Conservation (phyloP, 2,113 vertebrate genomes). For the Prunella fulvescens region DNA sequence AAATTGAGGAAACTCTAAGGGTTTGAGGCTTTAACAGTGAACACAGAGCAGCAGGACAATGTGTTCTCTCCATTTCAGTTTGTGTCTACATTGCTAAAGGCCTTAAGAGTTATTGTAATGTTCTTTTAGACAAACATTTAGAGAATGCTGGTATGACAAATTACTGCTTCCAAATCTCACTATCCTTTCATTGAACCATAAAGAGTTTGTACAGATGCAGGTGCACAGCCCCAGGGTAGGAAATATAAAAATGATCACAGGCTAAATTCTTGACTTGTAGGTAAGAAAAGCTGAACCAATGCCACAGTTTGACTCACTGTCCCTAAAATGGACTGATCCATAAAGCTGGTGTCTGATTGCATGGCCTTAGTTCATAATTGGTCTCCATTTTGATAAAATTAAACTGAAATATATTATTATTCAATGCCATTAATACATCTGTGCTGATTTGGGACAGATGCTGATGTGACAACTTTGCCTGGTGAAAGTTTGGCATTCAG, state of each 20-base stretch:
- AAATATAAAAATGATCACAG: neutral
- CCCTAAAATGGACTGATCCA: neutral
- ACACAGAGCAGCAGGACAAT: neutral
- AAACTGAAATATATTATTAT: neutral
- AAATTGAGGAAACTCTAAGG: neutral
- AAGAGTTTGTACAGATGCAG: neutral
- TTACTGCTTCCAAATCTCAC: neutral
- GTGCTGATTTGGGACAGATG: neutral
- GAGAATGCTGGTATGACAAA: neutral
- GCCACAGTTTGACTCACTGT: neutral
- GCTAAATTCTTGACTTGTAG: neutral
- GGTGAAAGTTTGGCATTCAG: neutral
- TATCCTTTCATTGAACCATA: neutral
- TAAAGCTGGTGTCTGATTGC: neutral
- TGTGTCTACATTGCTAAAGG: neutral
- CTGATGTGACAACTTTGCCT: neutral
- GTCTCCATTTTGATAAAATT: neutral
- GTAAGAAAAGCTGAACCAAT: neutral
- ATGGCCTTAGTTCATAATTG: neutral
- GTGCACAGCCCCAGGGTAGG: neutral
- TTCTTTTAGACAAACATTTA: neutral
- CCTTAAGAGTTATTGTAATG: neutral
- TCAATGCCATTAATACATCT: neutral
- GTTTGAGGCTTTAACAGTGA: neutral
- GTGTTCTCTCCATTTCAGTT: neutral